Percentiles rank a stretch among this genome's conserved stretches.
Conservation (phyloP, 2,797 vertebrate species). For the Rhadinocentrus ornatus region DNA sequence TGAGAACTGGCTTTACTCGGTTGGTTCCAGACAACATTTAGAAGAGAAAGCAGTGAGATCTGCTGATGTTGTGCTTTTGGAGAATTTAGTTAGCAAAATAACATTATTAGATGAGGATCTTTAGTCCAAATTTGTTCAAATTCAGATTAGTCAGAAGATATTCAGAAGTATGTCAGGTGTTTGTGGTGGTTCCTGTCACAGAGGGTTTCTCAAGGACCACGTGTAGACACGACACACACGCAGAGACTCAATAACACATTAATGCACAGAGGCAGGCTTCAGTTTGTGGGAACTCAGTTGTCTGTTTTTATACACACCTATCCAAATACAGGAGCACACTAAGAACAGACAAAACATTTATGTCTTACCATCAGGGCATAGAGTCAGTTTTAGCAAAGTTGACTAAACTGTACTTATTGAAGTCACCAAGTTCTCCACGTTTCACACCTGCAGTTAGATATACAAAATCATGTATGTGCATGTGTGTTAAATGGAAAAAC, state of each 20-base stretch:
- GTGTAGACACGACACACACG: background rate
- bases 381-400: background rate
- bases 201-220: background rate
- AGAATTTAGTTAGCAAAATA: background rate
- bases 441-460: background rate
- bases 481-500: background rate
- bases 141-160: too few species aligned
- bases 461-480: background rate
- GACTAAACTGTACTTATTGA: background rate
- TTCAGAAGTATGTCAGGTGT: background rate
- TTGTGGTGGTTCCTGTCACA: background rate
- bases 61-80: background rate
- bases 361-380: background rate
- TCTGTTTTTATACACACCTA: background rate
- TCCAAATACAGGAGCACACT: background rate
- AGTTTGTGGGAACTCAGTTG: background rate
- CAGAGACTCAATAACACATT: background rate
- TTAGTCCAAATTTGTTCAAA: background rate
- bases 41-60: background rate
- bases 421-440: background rate
- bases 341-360: background rate
- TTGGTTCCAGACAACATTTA: background rate
- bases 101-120: background rate
- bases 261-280: background rate
- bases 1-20: conserved; percentile 9